A percentile compares a stretch with the other conserved stretches of the same genome.
Conservation (phyloP, 2,113 vertebrate genomes). For the Pachypanchax playfairii region DNA sequence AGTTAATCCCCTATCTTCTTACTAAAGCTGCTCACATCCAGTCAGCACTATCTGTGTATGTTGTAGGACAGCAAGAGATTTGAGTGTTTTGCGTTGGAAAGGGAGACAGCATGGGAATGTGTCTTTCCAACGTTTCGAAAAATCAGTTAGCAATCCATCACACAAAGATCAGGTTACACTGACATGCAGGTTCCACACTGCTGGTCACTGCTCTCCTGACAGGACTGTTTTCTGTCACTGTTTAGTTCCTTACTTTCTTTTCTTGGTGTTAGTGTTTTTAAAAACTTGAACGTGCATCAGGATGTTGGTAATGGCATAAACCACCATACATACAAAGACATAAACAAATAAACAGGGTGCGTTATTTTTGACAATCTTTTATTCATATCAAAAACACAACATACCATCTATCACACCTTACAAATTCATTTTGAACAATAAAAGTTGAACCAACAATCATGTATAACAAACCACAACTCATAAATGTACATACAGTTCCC, state of each 20-base stretch:
- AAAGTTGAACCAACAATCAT: constrained; percentile 40
- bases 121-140: constrained; percentile 54
- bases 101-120: constrained; percentile 64
- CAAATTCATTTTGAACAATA: constrained; percentile 41
- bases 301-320: no score
- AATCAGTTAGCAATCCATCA: constrained; percentile 75
- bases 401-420: constrained; percentile 39
- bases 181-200: constrained; percentile 56
- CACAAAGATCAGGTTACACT: constrained; percentile 67
- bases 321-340: neutral
- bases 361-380: constrained; percentile 53
- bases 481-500: constrained; percentile 49
- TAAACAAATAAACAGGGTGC: constrained; percentile 3
- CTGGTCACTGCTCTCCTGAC: constrained; percentile 64
- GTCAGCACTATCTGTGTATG: constrained; percentile 55
- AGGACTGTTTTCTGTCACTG: constrained; percentile 58
- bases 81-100: constrained; percentile 31
- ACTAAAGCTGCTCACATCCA: constrained; percentile 32
- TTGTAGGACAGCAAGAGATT: constrained; percentile 31
- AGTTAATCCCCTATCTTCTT: neutral
- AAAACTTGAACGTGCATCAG: no score
- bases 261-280: neutral
- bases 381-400: constrained; percentile 73
- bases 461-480: constrained; percentile 52
- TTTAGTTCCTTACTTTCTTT: constrained; percentile 14